Evolutionary conservation across 1,140 invertebrate species (phyloP).

Genomic region (Drosophila quadrilineata): DNA sequence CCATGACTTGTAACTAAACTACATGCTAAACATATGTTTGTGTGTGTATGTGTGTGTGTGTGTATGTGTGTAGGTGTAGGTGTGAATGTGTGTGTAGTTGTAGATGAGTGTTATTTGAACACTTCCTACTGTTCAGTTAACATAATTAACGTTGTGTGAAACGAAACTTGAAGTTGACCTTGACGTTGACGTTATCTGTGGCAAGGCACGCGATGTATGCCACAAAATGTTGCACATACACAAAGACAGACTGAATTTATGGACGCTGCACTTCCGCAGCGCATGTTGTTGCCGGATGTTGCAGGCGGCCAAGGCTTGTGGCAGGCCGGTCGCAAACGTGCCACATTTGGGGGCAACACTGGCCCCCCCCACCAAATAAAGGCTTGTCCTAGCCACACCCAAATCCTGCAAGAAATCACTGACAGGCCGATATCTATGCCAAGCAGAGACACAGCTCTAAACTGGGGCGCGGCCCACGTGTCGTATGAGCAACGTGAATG

Average conservation of each 20-base stretch:
- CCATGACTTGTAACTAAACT: background rate
- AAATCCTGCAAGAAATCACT: constrained; percentile 58
- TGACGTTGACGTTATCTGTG: background rate
- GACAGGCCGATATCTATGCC: no score
- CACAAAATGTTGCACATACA: no score
- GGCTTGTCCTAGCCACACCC: constrained; percentile 39
- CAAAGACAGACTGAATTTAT: no score
- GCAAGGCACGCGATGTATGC: background rate
- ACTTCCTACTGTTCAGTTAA: background rate
- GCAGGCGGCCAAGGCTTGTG: constrained; percentile 10
- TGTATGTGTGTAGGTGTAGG: background rate
- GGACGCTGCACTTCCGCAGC: no score
- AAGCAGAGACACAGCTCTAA: no score
- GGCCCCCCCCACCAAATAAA: no score
- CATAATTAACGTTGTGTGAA: background rate
- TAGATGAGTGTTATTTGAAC: constrained; percentile 4
- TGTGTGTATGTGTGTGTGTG: background rate
- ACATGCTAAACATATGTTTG: no score
- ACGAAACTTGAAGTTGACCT: background rate
- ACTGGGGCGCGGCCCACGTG: constrained; percentile 20
- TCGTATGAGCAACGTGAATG: constrained; percentile 34
- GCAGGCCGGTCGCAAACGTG: constrained; percentile 50
- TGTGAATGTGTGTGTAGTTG: background rate
- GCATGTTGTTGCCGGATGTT: no score
- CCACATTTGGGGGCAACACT: no score